These are phyloP conservation scores for Hemichromis elongatus DNA, from an alignment of 2,113 vertebrate species.

Conservation along the genomic window DNA sequence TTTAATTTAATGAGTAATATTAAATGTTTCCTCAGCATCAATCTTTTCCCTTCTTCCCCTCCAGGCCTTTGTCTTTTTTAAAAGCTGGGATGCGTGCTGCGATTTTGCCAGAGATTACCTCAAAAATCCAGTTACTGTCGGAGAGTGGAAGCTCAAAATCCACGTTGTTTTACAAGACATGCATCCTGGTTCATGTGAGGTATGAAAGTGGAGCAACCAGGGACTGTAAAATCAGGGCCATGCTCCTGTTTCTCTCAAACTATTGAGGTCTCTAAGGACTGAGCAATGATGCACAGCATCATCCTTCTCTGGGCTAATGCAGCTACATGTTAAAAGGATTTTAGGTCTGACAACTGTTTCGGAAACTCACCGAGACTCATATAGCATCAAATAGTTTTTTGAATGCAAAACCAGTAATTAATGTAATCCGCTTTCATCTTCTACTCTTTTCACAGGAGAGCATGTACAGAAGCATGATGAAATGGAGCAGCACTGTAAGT, in stretches of 20 bases:
- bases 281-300: not conserved
- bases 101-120: not conserved
- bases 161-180: not conserved
- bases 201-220: not conserved
- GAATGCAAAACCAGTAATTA: accelerated
- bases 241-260: not conserved
- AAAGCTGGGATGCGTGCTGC: not conserved
- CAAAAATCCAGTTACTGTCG: not conserved
- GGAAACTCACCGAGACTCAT: not conserved
- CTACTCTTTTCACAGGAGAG: slow-evolving; percentile 1
- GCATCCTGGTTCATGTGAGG: not conserved
- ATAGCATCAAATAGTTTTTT: accelerated
- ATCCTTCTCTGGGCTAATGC: not conserved
- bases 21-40: not conserved
- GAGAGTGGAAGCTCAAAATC: accelerated
- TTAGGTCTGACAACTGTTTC: accelerated
- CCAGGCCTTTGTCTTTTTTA: slow-evolving; percentile 38
- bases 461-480: slow-evolving; percentile 6
- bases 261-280: not conserved
- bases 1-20: not conserved
- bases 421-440: accelerated
- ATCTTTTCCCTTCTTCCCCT: not conserved
- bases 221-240: not conserved
- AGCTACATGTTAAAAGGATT: not conserved
- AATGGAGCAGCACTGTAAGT: slow-evolving; percentile 34